A percentile compares a stretch with the other conserved stretches of the same genome.
These are phyloP conservation scores for Oreochromis tanganicae DNA, from an alignment of 2,113 vertebrate genomes.

Conservation along the genomic window DNA sequence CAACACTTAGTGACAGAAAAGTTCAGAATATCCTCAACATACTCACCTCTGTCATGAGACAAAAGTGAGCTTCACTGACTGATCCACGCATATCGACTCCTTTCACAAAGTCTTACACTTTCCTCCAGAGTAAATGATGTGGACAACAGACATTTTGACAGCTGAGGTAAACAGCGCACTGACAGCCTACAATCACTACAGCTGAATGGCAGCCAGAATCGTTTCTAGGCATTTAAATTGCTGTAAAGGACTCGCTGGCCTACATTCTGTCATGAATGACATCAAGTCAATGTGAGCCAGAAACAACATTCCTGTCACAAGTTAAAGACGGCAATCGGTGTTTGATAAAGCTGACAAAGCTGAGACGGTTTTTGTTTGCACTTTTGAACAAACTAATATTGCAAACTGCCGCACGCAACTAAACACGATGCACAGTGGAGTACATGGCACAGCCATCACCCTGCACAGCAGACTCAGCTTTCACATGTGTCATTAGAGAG, in stretches of 20 bases:
- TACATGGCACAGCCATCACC: not conserved
- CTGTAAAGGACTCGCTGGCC: not conserved
- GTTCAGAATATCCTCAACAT: not conserved
- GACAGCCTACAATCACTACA: not conserved
- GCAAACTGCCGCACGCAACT: not conserved
- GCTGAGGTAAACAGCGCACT: not conserved
- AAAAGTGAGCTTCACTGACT: rapidly evolving
- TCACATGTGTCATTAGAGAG: not conserved
- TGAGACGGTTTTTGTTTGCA: not conserved
- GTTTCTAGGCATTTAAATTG: not conserved
- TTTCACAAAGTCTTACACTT: not conserved
- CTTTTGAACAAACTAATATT: not conserved
- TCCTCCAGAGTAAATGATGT: not conserved
- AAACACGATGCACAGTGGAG: not conserved
- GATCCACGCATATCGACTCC: not conserved
- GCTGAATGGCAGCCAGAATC: rapidly evolving
- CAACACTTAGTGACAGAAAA: not conserved
- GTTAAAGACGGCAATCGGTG: rapidly evolving
- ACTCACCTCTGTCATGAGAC: not conserved
- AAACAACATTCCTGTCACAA: not conserved
- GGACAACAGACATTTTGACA: rapidly evolving
- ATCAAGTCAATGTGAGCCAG: not conserved
- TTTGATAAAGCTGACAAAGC: rapidly evolving
- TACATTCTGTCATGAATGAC: not conserved
- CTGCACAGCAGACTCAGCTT: not conserved